Base-by-base conservation (phyloP, 2,113 vertebrate genomes). In the Oceanodroma tethys region DNA sequence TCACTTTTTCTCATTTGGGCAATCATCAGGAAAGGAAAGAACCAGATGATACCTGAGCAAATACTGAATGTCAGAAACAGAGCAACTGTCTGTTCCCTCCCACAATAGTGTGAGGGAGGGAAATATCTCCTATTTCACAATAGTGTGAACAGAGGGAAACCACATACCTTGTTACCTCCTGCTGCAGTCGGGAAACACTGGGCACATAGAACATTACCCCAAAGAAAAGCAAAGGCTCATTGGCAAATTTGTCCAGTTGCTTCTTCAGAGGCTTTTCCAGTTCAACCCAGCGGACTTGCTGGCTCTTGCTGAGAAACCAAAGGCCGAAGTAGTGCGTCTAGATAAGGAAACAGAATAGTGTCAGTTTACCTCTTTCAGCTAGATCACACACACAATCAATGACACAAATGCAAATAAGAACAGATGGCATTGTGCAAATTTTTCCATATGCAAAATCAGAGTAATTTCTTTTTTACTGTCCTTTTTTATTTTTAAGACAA, bases 191-290 rank as follows among this genome's bases (percentile, higher is more conserved):
- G 63, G 99, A 99, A 53, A 99, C 99, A 48, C 93, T 99, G 91
- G 99, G 99, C 89, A 99, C 99, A 42, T 99, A 99, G 98, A 99
- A 99, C 99, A 99, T 99, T 40, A 99, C 99, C 67, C 99, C 99
- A 14, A 99, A 99, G 98, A 99, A 99, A 70, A 99, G 99, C 97
- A 99, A 97, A 30, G 99, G 99, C 98, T 99, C 99, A 27, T 99
- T 99, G 97, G 99, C 99, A 82, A 99, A 99, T 97, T 99, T 99
- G 98, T 99, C 99, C 98, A 99, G 98, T 98, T 99, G 99, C 96
- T 99, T 99, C 98, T 99, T 99, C 93, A 99, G 98, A 50, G 99
- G 99, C 66, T 99, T 99, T 98, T 99, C 99, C 95, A 99, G 98
- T 98, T 99, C 99, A 96, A 99, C 99, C 99, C 99, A 99, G 98